Base-by-base conservation (phyloP, 1,140 invertebrate species). In the Bombus ignitus region DNA sequence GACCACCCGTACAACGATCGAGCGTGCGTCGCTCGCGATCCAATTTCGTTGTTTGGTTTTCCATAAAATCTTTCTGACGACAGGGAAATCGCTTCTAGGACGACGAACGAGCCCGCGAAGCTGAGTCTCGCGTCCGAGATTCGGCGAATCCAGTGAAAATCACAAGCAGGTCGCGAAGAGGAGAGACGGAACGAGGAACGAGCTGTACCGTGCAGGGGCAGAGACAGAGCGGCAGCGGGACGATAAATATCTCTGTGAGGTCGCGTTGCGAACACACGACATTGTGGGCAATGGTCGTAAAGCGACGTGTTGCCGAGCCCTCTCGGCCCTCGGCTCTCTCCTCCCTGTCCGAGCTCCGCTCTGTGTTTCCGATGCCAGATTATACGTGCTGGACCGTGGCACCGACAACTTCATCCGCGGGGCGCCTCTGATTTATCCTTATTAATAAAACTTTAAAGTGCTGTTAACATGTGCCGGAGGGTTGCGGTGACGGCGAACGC, bases 381-480 rank as follows among this genome's bases (percentile, higher is more conserved):
- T 91, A 89, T 91, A 91, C 91, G 89, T 91, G 90, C 91, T 88
- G 90, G 90, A 77, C 90, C 90, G 90, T 81, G 89, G 89, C 90
- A 87, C 92, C 92, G 92, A 95, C 93, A 95, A 94, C 94, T 94
- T 95, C 93, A 94, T 94, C 94, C 91, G 92, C 93, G 92, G 93
- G 94, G 93, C 94, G 93, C 92, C 94, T 91, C 92, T 94, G 93
- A 95, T 95, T 95, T 95, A 95, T 95, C 92, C 93, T 94, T 95
- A 94, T 95, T 95, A 95, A 95, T 95, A 95, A 94, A 95, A 94
- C 88, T 94, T 93, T 92, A 93, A 93, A 92, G 89, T 92, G 91
- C 92, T 94, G 93, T 94, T 94, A 94, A 94, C 94, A 93, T 95
- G 92, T 91, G 89, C 83, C 71, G 81, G 44, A 81, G 62, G 72